Base-by-base conservation (phyloP, 2,888 invertebrate genomes). In the Acleris emargana region DNA sequence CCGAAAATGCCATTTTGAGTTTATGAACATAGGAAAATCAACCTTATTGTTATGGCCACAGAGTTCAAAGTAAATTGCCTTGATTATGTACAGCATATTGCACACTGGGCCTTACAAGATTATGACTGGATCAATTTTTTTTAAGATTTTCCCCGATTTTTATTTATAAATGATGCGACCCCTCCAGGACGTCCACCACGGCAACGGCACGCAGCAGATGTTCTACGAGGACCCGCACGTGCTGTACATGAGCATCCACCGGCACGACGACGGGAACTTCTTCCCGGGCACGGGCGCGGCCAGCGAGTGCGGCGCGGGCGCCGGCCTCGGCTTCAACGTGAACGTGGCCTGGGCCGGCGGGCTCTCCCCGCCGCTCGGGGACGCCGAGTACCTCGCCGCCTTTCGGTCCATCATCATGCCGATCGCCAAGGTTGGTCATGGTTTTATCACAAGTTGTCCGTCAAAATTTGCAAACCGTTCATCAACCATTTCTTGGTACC, bases 211-310 rank as follows among this genome's bases (percentile, higher is more conserved):
- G 62, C 99, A 99, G 89, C 98, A 99, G 89, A 97, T 98, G 86
- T 99, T 99, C 93, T 99, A 99, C 91, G 96, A 97, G 81, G 98
- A 99, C 90, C 97, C 98, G 57, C 95, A 96, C 81, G 97, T 99
- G 75, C 94, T 99, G 76, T 99, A 99, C 93, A 94, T 99, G 80
- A 99, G 99, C 75, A 95, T 99, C 83, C 99, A 99, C 94, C 96
- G 99, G 76, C 99, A 99, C 94, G 99, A 99, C 94, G 98, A 99
- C 87, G 99, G 99, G 42, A 99, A 99, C 92, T 99, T 99, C 93
- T 99, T 99, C 93, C 99, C 99, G n/a, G 99, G 99, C 71, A 99
- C 99, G 3, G 99, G 99, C 67, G 97, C 97, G 55, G 97, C 97
- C 50, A 95, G 95, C 61, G 99, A 99, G 94, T 97, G 97, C 88